Conservation (phyloP, 2,888 invertebrate genomes). For the Drosophila imparisetae region DNA sequence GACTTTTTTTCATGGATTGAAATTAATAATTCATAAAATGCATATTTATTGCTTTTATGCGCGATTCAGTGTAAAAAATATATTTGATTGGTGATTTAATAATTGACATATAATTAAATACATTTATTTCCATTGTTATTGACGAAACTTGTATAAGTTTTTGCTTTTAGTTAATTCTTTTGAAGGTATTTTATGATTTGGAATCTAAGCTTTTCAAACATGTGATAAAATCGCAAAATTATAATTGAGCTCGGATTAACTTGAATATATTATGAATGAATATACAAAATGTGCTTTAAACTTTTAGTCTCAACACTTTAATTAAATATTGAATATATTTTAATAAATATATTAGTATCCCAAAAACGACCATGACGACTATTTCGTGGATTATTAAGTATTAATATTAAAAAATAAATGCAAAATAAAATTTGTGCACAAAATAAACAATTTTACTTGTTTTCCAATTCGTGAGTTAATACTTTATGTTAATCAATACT, state of each 20-base stretch:
- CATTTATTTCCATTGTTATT: slow-evolving; percentile 9
- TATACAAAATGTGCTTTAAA: not conserved
- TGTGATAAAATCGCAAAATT: slow-evolving; percentile 2
- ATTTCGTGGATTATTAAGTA: not conserved
- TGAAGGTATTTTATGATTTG: not conserved
- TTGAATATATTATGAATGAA: not conserved
- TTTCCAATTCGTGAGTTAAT: not conserved
- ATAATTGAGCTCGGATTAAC: not conserved
- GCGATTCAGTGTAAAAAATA: not conserved
- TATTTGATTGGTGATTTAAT: slow-evolving; percentile 1
- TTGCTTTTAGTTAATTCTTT: not conserved
- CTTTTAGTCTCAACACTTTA: not conserved
- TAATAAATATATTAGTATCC: not conserved
- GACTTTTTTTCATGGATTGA: slow-evolving; percentile 23
- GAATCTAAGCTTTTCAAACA: not conserved
- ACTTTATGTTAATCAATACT: not conserved
- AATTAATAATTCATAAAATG: slow-evolving; percentile 26
- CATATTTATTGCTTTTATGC: slow-evolving; percentile 31
- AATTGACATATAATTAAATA: slow-evolving; percentile 10
- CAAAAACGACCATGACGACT: not conserved
- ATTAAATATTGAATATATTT: not conserved
- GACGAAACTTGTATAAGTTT: not conserved
- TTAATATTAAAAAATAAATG: not conserved
- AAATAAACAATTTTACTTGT: not conserved
- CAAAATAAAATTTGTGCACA: not conserved